Percentiles rank a stretch among this genome's conserved stretches.
phyloP scores from a whole-genome alignment of 2,113 vertebrate species.

The Coreoperca whiteheadi region DNA sequence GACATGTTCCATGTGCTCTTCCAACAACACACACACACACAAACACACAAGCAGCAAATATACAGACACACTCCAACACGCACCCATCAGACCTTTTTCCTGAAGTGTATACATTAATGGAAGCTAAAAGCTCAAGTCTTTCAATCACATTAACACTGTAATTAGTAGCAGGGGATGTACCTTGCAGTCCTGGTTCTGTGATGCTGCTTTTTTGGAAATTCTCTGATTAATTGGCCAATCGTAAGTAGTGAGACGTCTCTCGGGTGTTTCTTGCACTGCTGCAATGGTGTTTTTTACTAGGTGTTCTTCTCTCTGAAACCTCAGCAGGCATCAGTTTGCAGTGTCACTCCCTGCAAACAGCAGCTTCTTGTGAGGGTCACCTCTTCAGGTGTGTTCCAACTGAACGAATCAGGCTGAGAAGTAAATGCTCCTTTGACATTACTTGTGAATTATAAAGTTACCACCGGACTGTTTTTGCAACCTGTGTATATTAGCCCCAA shows the following conservation, averaged over 20 bases:
- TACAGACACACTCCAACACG: not conserved
- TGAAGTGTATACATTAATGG: not conserved
- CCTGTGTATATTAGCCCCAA: not conserved
- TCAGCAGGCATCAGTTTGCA: not conserved
- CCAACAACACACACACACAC: slow-evolving; percentile 21
- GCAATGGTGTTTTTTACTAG: not conserved
- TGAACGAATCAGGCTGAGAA: not conserved
- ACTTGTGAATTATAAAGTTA: not conserved
- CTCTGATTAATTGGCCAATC: not conserved
- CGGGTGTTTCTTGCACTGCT: not conserved
- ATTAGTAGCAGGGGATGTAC: not conserved
- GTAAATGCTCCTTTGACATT: not conserved
- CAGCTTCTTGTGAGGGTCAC: not conserved
- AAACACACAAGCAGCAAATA: not conserved
- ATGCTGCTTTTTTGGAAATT: not conserved
- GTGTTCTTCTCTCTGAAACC: not conserved
- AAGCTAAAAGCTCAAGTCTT: not conserved
- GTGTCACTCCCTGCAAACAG: not conserved
- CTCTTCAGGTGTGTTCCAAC: not conserved
- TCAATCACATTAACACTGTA: not conserved
- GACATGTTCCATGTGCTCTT: slow-evolving; percentile 49
- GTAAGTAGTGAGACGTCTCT: not conserved
- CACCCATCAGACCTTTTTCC: not conserved
- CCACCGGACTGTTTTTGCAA: not conserved
- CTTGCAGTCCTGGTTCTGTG: not conserved